Conservation (phyloP, 2,113 vertebrate species). For the Ramphastos sulfuratus region DNA sequence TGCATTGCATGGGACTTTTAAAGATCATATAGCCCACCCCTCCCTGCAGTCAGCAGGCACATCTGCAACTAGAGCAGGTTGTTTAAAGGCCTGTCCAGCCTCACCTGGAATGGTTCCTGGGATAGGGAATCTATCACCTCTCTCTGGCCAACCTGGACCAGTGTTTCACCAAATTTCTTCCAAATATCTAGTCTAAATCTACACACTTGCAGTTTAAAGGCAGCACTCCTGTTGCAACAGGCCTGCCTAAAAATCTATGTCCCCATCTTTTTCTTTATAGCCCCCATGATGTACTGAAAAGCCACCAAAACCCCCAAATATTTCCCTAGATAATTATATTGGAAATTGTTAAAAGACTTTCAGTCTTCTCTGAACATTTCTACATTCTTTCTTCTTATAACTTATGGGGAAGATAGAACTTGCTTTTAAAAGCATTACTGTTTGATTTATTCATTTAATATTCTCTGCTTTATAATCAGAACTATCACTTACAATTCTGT, state of each 20-base stretch:
- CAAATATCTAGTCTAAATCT: neutral
- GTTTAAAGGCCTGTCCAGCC: neutral
- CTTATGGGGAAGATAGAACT: neutral
- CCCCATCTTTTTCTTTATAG: neutral
- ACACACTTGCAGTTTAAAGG: neutral
- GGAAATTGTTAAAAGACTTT: neutral
- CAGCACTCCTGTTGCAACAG: neutral
- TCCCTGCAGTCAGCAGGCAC: neutral
- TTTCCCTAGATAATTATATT: neutral
- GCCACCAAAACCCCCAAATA: neutral
- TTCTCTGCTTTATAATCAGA: neutral
- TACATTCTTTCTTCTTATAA: neutral
- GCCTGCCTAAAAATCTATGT: neutral
- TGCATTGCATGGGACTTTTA: neutral
- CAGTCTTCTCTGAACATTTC: neutral
- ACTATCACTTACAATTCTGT: neutral
- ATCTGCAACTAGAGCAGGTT: neutral
- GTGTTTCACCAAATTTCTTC: neutral
- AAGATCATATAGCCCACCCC: neutral
- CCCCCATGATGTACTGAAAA: neutral
- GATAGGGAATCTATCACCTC: neutral
- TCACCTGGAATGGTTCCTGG: neutral
- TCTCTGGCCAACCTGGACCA: neutral
- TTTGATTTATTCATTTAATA: neutral
- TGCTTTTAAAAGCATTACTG: neutral